Evolutionary conservation across 1,140 invertebrate species (phyloP).

Genomic region (Drosophila melanica): DNA sequence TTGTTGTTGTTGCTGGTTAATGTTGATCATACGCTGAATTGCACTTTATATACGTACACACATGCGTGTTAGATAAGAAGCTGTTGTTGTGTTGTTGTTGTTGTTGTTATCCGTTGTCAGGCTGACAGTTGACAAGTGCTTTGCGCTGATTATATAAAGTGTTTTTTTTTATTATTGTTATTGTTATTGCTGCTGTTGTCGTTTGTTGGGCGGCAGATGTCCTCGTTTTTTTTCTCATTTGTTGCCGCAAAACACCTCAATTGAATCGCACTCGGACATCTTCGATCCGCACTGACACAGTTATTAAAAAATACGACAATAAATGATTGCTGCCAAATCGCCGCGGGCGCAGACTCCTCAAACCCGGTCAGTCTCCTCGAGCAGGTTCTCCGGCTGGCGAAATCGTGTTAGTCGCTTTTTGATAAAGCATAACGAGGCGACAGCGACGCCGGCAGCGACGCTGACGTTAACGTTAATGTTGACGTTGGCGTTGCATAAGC

Average conservation of each 20-base stretch:
- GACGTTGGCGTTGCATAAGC: conserved; percentile 64
- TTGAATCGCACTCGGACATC: conserved; percentile 42
- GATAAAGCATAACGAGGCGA: conserved; percentile 68
- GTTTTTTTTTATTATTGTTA: conserved; percentile 21
- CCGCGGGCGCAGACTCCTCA: not conserved
- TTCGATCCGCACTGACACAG: conserved; percentile 50
- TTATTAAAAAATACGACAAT: conserved; percentile 31
- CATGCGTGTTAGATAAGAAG: conserved; percentile 64
- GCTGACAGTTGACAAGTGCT: conserved; percentile 36
- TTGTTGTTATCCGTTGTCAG: conserved; percentile 10
- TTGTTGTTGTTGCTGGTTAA: conserved; percentile 40
- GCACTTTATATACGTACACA: conserved; percentile 59
- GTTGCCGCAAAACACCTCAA: conserved; percentile 50
- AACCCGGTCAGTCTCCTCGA: not conserved
- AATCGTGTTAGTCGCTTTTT: conserved; percentile 53
- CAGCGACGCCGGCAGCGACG: conserved; percentile 30
- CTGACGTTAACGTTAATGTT: conserved; percentile 36
- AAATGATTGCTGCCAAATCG: conserved; percentile 3
- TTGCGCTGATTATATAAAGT: conserved; percentile 55
- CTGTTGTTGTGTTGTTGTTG: conserved; percentile 32
- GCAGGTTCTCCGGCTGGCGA: conserved; percentile 43
- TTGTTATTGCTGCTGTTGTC: not conserved
- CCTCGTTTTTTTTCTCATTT: conserved; percentile 39
- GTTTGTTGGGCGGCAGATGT: conserved; percentile 33
- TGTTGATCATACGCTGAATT: conserved; percentile 81